Evolutionary conservation across 2,888 invertebrate species (phyloP).

Genomic region (Spilosoma lubricipeda): DNA sequence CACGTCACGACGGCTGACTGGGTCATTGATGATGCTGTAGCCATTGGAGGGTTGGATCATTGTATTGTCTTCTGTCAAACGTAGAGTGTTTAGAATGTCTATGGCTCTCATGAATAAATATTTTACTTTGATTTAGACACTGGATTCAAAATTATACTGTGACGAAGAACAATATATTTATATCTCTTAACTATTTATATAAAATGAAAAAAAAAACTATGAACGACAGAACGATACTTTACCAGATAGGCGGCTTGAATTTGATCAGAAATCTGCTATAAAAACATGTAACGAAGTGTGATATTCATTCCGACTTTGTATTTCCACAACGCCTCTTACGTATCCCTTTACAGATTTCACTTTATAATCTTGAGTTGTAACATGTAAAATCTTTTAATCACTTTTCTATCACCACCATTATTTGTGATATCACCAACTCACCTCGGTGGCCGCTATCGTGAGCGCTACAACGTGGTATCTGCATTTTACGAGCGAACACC

Average conservation of each 20-base stretch:
- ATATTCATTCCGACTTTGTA: neutral
- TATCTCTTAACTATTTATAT: neutral
- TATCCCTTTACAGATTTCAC: neutral
- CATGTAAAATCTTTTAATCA: constrained; percentile 35
- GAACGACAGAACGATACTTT: neutral
- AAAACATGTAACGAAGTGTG: neutral
- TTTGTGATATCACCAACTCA: constrained; percentile 46
- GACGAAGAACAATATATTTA: neutral
- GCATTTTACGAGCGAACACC: constrained; percentile 66
- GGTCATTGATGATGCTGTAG: constrained; percentile 36
- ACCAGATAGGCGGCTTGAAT: neutral
- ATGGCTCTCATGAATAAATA: neutral
- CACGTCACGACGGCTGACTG: constrained; percentile 36
- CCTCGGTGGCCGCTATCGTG: constrained; percentile 55
- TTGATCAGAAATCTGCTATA: neutral
- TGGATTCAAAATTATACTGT: neutral
- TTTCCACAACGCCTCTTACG: constrained; percentile 9
- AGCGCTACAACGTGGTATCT: constrained; percentile 63
- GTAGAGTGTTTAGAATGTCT: neutral
- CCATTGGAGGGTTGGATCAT: constrained; percentile 41
- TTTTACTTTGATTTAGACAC: neutral
- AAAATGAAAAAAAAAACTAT: neutral
- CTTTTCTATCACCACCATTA: constrained; percentile 36
- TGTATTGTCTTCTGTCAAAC: constrained; percentile 2
- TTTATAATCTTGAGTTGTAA: constrained; percentile 12